Conservation (phyloP, 2,797 vertebrate species). For the Phalanger gymnotis region DNA sequence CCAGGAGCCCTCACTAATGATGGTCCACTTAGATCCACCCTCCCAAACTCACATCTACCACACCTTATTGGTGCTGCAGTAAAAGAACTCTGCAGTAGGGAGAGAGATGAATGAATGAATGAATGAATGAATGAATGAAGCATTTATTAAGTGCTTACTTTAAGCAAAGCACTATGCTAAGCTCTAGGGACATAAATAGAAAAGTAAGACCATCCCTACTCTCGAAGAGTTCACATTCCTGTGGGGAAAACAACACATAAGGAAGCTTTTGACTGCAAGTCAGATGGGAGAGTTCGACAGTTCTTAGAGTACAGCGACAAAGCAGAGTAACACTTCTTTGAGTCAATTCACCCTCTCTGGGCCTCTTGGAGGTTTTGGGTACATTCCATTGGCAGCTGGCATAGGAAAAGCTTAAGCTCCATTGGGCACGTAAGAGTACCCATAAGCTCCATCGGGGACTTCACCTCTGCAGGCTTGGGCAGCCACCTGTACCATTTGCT, state of each 20-base stretch:
- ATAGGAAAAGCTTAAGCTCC: too few species aligned
- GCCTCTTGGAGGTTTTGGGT: too few species aligned
- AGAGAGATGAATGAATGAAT: background rate
- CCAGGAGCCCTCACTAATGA: background rate
- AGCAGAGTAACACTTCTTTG: background rate
- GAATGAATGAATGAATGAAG: background rate
- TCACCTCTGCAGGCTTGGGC: too few species aligned
- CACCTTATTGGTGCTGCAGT: background rate
- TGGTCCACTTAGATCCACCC: background rate
- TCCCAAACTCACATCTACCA: background rate
- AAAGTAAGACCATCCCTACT: background rate
- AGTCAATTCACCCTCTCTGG: too few species aligned
- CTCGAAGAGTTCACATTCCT: background rate
- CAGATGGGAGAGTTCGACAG: background rate
- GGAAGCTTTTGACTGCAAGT: background rate
- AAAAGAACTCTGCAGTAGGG: background rate
- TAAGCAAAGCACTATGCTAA: background rate
- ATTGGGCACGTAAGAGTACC: too few species aligned
- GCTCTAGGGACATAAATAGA: background rate
- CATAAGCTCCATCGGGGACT: too few species aligned
- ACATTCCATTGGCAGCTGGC: too few species aligned
- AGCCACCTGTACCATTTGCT: too few species aligned
- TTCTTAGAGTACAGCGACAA: background rate
- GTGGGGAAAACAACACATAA: background rate
- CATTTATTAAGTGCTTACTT: background rate